phyloP scores from a whole-genome alignment of 2,113 vertebrate genomes.

The Protomyctophum bolini region DNA sequence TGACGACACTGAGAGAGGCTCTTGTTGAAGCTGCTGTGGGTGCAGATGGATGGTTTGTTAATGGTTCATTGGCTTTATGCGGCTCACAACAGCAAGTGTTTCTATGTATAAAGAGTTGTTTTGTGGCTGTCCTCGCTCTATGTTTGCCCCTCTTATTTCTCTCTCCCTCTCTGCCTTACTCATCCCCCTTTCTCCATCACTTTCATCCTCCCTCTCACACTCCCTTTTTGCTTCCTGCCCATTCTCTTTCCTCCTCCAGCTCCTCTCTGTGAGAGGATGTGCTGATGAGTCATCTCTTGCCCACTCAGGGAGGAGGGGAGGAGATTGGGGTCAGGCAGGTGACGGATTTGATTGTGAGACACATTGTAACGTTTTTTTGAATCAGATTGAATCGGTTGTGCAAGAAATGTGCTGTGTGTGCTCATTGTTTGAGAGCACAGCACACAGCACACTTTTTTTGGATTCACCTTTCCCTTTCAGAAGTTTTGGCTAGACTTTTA shows the following conservation, averaged over 20 bases:
- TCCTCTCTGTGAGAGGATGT: conserved; percentile 2
- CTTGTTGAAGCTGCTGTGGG: conserved; percentile 37
- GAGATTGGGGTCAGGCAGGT: conserved; percentile 21
- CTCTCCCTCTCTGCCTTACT: background rate
- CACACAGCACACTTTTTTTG: background rate
- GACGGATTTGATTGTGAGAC: conserved; percentile 9
- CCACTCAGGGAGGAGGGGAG: background rate
- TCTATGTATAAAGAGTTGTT: conserved; percentile 16
- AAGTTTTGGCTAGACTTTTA: no score
- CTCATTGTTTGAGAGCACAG: background rate
- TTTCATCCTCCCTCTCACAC: background rate
- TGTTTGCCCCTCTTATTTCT: no score
- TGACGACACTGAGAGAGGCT: conserved; percentile 23
- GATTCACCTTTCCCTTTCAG: background rate
- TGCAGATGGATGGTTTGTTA: conserved; percentile 23
- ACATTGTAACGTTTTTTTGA: background rate
- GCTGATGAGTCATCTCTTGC: conserved; percentile 27
- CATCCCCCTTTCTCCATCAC: background rate
- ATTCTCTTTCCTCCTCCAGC: background rate
- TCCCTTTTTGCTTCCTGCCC: background rate
- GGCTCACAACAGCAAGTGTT: conserved; percentile 21
- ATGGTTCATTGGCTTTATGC: conserved; percentile 5
- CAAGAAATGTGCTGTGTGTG: background rate
- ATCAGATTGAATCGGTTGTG: background rate
- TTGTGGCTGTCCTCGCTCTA: background rate